Evolutionary conservation across 1,140 invertebrate genomes (phyloP), one percentile per base, ranked within the genome.

Genomic region (Schlechtendalia chinensis): DNA sequence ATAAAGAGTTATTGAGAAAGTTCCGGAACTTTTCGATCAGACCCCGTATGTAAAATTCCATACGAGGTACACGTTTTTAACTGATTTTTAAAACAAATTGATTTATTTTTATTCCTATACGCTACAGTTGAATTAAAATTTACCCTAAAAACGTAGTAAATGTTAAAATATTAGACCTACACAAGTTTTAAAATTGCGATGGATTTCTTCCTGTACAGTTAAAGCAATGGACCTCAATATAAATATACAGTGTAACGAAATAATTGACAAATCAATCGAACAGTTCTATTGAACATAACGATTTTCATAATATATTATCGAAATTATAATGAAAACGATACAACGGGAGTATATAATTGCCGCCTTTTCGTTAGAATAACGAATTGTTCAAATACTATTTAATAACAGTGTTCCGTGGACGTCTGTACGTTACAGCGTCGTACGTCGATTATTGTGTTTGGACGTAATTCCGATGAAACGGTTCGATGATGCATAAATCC

Each of bases 301-400:
- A 27, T 53, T 71, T 17, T 27, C 54, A 6, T 27, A 12, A 14
- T 16, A 54, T 12, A n/a, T 54, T 54, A 72, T 72, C 45, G 50
- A 72, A 54, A 72, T 72, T 72, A 72, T 72, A 32, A 54, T 6
- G 69, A 72, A 72, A 72, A 72, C 53, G 8, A 72, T 53, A 54
- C 27, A 54, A 72, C 19, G 16, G 16, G 27, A n/a, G 10, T 54
- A 32, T 72, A 19, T 54, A 29, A 72, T 72, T 72, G 24, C 24
- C 50, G 24, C 17, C 24, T 72, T 71, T 72, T 72, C 69, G 17
- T 72, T 19, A 29, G 47, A 72, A 72, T 53, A 53, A 32, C 29
- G 8, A 4, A 27, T 29, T 50, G 16, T 72, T 69, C 1, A 17
- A 69, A 16, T 50, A 69, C 27, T 22, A 47, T 24, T 12, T 22